Conservation (phyloP, 2,113 vertebrate species). For the Gavia stellata region DNA sequence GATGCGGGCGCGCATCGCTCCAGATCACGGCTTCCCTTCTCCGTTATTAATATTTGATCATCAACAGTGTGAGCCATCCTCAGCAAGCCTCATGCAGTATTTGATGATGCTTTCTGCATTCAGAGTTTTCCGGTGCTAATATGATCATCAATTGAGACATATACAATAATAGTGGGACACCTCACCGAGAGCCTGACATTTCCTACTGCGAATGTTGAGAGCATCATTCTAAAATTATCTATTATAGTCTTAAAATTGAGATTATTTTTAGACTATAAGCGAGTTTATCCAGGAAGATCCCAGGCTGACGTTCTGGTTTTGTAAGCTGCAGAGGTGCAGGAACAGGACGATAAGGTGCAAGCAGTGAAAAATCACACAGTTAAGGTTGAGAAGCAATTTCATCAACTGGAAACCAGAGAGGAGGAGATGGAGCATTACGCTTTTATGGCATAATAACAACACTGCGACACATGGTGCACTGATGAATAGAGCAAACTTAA, state of each 20-base stretch:
- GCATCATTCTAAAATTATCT: background rate
- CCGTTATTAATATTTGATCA: background rate
- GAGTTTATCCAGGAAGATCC: background rate
- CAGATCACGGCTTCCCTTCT: background rate
- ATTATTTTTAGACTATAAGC: background rate
- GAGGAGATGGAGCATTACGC: background rate
- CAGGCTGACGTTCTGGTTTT: background rate
- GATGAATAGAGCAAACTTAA: background rate
- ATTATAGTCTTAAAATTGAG: background rate
- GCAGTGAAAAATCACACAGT: background rate
- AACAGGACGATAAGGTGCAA: background rate
- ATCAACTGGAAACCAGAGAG: background rate
- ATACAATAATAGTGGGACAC: background rate
- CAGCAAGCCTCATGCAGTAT: background rate
- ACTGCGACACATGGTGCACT: background rate
- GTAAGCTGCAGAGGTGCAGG: background rate
- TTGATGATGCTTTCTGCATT: background rate
- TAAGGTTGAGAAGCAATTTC: background rate
- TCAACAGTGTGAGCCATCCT: background rate
- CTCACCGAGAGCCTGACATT: background rate
- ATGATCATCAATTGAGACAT: fast-evolving
- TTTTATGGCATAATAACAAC: background rate
- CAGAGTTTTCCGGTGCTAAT: background rate
- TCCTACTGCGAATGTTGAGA: background rate
- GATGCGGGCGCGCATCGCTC: background rate